Evolutionary conservation across 2,113 vertebrate species (phyloP), one percentile per base, ranked within the genome.

Genomic region (Xenopus laevis): DNA sequence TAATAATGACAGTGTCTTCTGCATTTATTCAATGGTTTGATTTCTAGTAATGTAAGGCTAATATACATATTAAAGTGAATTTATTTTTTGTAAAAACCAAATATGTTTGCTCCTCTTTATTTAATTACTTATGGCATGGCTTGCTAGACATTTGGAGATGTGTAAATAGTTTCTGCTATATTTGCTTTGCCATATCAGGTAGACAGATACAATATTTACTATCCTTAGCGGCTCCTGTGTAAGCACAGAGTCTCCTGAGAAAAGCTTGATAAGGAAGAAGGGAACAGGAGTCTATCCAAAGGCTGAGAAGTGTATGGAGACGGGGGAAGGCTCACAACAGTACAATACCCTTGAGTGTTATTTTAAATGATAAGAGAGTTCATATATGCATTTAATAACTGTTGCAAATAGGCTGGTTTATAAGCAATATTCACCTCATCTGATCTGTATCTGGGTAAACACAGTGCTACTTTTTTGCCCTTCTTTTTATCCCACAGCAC

Each of bases 131-230:
- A 40, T 40, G 33, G 6, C 8, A 40, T 40, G 33, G 33, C 33
- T 7, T 40, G 8, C 33, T 40, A 40, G 33, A 40, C 33, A 40
- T 40, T 40, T 40, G 5, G 33, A 40, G 63, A 50, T 52, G 65
- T 50, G 65, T 47, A 67, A 50, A 52, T 66, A 78, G 81, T 72
- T 80, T 71, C 66, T 78, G 78, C 71, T 79, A 2, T 87, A 78
- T 85, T 87, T 85, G 74, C 11, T 79, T 70, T 79, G 81, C 82
- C 70, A 83, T 87, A 85, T 80, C 71, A 83, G 68, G 76, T 76
- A 81, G 79, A 78, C 74, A 85, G 80, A 83, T 82, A 81, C 80
- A 85, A 77, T 90, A 86, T 87, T 86, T 87, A 87, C 82, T 86
- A 81, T 74, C 59, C 7, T 6, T 83, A 74, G 78, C 72, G 82